Percentiles rank a stretch among this genome's conserved stretches.
These are phyloP conservation scores for Ptychodera flava DNA, from an alignment of 35 echinoderm and acorn worm species.

Conservation along the genomic window DNA sequence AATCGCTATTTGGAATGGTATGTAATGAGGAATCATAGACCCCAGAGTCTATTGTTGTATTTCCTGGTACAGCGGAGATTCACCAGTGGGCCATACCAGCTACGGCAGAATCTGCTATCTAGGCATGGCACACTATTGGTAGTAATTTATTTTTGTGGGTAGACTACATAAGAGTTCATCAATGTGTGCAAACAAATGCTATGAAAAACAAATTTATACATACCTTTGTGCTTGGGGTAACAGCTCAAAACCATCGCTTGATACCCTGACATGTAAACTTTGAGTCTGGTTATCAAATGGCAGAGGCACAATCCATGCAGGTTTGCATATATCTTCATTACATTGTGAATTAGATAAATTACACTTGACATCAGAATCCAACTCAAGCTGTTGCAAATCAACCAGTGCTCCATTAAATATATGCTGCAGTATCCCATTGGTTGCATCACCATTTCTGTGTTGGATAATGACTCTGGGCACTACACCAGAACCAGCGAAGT, in stretches of 20 bases:
- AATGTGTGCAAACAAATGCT: too few species aligned
- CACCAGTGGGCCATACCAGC: too few species aligned
- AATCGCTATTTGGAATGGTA: too few species aligned
- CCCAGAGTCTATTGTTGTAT: too few species aligned
- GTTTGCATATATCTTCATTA: not conserved
- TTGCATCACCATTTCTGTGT: not conserved
- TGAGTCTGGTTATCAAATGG: slow-evolving; percentile 3
- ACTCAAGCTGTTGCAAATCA: not conserved
- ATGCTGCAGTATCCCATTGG: not conserved
- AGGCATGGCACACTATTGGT: too few species aligned
- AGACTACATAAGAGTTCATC: too few species aligned
- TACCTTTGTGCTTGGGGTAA: not conserved
- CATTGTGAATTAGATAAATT: not conserved
- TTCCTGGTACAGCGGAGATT: too few species aligned
- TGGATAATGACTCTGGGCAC: slow-evolving; percentile 2
- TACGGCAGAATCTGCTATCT: too few species aligned
- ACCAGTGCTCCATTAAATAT: slow-evolving; percentile 9
- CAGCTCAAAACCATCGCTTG: not conserved
- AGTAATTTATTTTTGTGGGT: too few species aligned
- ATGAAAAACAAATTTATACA: not conserved
- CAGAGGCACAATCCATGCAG: slow-evolving; percentile 14
- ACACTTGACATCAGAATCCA: not conserved
- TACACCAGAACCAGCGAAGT: not conserved
- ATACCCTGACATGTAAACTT: not conserved
- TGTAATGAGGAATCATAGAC: too few species aligned